Base-by-base conservation (phyloP, 2,888 invertebrate genomes). In the Dilophus febrilis region DNA sequence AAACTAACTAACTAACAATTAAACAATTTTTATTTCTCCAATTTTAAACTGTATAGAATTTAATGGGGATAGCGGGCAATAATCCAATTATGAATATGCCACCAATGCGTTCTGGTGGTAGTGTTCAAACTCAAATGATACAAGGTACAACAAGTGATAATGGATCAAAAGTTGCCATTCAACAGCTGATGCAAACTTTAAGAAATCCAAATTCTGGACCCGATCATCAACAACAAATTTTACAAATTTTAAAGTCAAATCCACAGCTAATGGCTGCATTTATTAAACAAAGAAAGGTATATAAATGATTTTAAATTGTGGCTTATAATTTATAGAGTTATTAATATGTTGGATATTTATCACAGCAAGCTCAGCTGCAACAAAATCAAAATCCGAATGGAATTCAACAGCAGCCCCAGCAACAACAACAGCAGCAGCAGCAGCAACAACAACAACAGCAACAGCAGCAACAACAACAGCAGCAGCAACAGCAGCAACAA, bases 221-320 rank as follows among this genome's bases (percentile, higher is more conserved):
- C 47, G 88, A 92, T 56, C 92, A 94, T 57, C 92, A 94, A 55
- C 82, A 82, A 55, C 83, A 86, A 64, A 77, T 87, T 44, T 68
- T 92, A 45, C 77, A 81, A 53, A 88, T 94, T 54, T 72, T 94
- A 46, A 91, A 91, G 64, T 81, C 84, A 47, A 90, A 92, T 65
- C 94, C 94, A 31, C 87, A 86, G 51, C 70, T 95, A 35, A 92
- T 94, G 88, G 88, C 91, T 41, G 88, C 91, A 40, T 90, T 90
- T 57, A 84, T 94, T 48, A 88, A 90, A 55, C 86, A 87, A 60
- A 69, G 85, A 57, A 78, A 82, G 65, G 75, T 61, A 46, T 58
- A 55, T 47, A 57, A 59, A 30, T n/a, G n/a, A n/a, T n/a, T n/a
- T n/a, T n/a, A n/a, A n/a, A n/a, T n/a, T n/a, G n/a, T n/a, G n/a